These are phyloP conservation scores for Lethocerus indicus DNA, from an alignment of 1,140 invertebrate genomes.

Conservation along the genomic window DNA sequence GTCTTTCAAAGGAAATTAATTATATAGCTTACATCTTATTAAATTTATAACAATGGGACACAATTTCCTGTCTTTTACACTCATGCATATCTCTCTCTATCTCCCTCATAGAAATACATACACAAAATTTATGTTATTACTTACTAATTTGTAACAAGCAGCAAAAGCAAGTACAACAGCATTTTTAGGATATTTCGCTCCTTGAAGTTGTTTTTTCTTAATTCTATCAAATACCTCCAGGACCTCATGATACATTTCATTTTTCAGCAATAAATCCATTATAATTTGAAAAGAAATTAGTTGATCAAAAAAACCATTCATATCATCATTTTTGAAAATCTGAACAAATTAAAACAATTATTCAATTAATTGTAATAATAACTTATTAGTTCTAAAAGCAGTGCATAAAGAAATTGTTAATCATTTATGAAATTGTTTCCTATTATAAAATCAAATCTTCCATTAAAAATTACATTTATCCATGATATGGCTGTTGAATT, in stretches of 20 bases:
- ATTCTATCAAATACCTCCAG: slow-evolving; percentile 41
- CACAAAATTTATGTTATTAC: slow-evolving; percentile 16
- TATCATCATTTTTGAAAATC: slow-evolving; percentile 41
- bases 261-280: slow-evolving; percentile 50
- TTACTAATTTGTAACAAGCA: slow-evolving; percentile 60
- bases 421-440: background rate
- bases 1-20: too few relatives aligned
- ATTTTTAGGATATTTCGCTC: slow-evolving; percentile 45
- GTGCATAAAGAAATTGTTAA: background rate
- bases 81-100: too few relatives aligned
- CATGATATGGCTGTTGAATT: too few relatives aligned
- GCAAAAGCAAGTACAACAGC: slow-evolving; percentile 41
- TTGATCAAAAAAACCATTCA: slow-evolving; percentile 51
- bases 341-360: slow-evolving; percentile 24
- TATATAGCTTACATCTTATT: too few relatives aligned
- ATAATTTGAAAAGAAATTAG: slow-evolving; percentile 45
- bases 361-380: background rate
- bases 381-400: slow-evolving; percentile 1
- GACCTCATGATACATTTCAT: slow-evolving; percentile 49
- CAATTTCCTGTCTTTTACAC: too few relatives aligned
- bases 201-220: slow-evolving; percentile 33
- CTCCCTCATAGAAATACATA: too few relatives aligned
- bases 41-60: too few relatives aligned
- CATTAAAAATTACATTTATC: background rate
- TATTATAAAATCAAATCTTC: background rate